phyloP scores from a whole-genome alignment of 92 coral and sea anemone genomes.

The Palythoa heliodiscus region DNA sequence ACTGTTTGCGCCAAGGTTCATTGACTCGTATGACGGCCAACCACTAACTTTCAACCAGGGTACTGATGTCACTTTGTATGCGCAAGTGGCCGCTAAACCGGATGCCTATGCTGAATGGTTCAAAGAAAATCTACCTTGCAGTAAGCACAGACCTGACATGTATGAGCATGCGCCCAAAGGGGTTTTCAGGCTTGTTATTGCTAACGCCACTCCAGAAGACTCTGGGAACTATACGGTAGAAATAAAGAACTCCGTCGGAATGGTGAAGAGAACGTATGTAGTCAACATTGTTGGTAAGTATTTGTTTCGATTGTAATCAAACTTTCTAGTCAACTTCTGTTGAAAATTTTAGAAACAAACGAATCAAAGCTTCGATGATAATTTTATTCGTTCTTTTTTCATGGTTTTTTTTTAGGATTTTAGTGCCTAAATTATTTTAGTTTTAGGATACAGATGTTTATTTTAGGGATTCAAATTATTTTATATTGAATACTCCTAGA shows the following conservation, averaged over 20 bases:
- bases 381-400: too few relatives aligned
- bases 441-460: too few relatives aligned
- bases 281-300: constrained; percentile 37
- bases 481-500: not conserved
- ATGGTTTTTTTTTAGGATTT: too few relatives aligned
- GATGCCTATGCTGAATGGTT: constrained; percentile 90
- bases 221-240: constrained; percentile 58
- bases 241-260: constrained; percentile 54
- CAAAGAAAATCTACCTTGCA: constrained; percentile 75
- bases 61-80: constrained; percentile 71
- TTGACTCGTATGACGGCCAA: constrained; percentile 60
- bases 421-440: too few relatives aligned
- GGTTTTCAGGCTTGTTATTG: constrained; percentile 43
- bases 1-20: constrained; percentile 82
- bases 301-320: not conserved
- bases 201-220: constrained; percentile 50
- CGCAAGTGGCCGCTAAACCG: constrained; percentile 82
- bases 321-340: not conserved
- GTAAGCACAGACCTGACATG: constrained; percentile 46
- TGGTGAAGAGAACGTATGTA: constrained; percentile 39
- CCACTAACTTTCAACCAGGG: constrained; percentile 70
- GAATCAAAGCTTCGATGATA: too few relatives aligned
- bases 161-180: constrained; percentile 44
- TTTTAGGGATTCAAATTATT: not conserved
- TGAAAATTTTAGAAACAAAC: not conserved